phyloP scores from a whole-genome alignment of 2,888 invertebrate species.

The Eugnorisma glareosa region DNA sequence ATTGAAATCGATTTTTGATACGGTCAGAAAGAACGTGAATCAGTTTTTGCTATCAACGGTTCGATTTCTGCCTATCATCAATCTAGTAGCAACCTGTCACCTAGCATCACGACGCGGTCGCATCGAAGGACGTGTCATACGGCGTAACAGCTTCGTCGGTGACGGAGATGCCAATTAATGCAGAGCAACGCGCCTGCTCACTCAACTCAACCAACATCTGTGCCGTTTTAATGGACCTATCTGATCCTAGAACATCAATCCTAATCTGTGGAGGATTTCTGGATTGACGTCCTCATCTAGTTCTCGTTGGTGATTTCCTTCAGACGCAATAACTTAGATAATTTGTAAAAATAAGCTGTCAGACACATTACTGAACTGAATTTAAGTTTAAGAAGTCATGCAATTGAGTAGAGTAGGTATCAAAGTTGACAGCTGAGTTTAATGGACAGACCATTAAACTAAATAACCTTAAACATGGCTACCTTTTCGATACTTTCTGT shows the following conservation, averaged over 20 bases:
- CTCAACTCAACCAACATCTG: not conserved
- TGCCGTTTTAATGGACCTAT: not conserved
- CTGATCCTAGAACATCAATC: not conserved
- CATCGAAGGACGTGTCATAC: not conserved
- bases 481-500: not conserved
- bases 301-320: not conserved
- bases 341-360: not conserved
- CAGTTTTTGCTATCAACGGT: not conserved
- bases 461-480: no score
- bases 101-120: not conserved
- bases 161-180: slow-evolving; percentile 14
- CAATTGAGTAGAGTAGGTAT: not conserved
- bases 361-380: not conserved
- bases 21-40: not conserved
- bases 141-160: not conserved
- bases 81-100: not conserved
- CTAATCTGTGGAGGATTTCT: slow-evolving; percentile 1
- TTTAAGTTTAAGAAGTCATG: not conserved
- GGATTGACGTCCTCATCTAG: not conserved
- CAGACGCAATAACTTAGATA: not conserved
- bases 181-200: slow-evolving; percentile 4
- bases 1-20: not conserved
- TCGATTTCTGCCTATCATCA: not conserved
- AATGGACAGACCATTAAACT: no score
- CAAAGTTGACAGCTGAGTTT: not conserved